Base-by-base conservation (phyloP, 2,797 vertebrate species). In the Pelodytes ibericus region DNA sequence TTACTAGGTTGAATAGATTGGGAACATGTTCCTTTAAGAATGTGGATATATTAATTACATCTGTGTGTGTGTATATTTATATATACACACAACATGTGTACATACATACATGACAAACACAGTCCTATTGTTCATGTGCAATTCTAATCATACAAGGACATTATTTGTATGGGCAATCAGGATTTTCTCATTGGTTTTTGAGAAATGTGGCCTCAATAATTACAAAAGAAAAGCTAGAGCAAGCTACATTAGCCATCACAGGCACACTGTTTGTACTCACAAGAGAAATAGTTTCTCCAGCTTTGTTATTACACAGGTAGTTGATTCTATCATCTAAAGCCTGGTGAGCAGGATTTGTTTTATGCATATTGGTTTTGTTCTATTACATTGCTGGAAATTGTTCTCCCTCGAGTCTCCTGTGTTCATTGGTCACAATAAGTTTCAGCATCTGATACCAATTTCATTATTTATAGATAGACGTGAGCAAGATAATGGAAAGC, bases 381-480 rank as follows among this genome's bases (percentile, higher is more conserved):
- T 89, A 88, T 91, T 91, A 90, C 82, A 86, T 87, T 89, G 85
- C 87, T 88, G 81, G 85, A 89, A 84, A 86, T 81, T 86, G 76
- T 87, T 81, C 83, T 93, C 91, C 91, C 91, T 85, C 73, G 91
- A 92, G 91, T 87, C 86, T 86, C 85, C 83, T 80, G 75, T 90
- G 89, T 85, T 92, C 90, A 88, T 82, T 90, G 90, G 87, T 91
- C 87, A 91, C 86, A 90, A 92, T 88, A 91, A 88, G 91, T 92
- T 90, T 84, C 88, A 87, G 85, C 84, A 87, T 87, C 87, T 87
- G 86, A 89, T 74, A 87, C 82, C 71, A 86, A 88, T 91, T 91
- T 89, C 85, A 91, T 93, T 91, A 91, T 91, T 89, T 89, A 86
- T 79, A 89, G 86, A 86, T 51, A 66, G 83, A 85, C 75, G 66